A percentile compares a stretch with the other conserved stretches of the same genome.
phyloP scores from a whole-genome alignment of 1,140 invertebrate species.

The Agraylea sexmaculata region DNA sequence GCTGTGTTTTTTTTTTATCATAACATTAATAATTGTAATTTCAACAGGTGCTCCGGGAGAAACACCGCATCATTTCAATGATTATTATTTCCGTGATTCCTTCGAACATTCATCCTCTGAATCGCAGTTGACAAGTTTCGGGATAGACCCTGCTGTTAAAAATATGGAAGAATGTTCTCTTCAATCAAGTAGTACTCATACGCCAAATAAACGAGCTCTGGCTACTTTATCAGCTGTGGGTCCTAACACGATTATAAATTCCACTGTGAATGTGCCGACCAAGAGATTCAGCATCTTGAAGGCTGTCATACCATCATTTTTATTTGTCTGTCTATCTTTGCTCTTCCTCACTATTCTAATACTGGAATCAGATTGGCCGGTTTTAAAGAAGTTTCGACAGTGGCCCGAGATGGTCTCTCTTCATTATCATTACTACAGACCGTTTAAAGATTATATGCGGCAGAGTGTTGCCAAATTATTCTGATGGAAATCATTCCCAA shows the following conservation, averaged over 20 bases:
- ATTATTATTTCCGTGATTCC: slow-evolving; percentile 62
- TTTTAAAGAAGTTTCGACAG: slow-evolving; percentile 56
- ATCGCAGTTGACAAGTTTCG: slow-evolving; percentile 45
- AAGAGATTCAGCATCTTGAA: slow-evolving; percentile 48
- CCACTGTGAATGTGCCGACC: slow-evolving; percentile 6
- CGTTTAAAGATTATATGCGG: slow-evolving; percentile 63
- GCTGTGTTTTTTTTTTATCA: not conserved
- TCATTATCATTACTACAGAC: slow-evolving; percentile 69
- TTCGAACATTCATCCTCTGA: slow-evolving; percentile 68
- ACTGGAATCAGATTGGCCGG: slow-evolving; percentile 61
- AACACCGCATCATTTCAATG: slow-evolving; percentile 37
- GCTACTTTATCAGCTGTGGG: slow-evolving; percentile 23
- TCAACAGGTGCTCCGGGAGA: slow-evolving; percentile 20
- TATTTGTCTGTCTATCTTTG: slow-evolving; percentile 53
- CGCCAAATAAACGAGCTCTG: slow-evolving; percentile 36
- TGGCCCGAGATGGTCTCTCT: slow-evolving; percentile 68
- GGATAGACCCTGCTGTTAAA: slow-evolving; percentile 35
- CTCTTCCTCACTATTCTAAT: slow-evolving; percentile 52
- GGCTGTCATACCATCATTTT: slow-evolving; percentile 59
- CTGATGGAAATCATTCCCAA: no score
- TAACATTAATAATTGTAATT: not conserved
- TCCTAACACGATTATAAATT: slow-evolving; percentile 24
- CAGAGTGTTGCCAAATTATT: slow-evolving; percentile 36
- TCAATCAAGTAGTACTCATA: slow-evolving; percentile 45
- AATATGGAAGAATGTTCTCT: slow-evolving; percentile 23